These are phyloP conservation scores for Leptothorax acervorum DNA, from an alignment of 2,888 invertebrate species.

Conservation along the genomic window DNA sequence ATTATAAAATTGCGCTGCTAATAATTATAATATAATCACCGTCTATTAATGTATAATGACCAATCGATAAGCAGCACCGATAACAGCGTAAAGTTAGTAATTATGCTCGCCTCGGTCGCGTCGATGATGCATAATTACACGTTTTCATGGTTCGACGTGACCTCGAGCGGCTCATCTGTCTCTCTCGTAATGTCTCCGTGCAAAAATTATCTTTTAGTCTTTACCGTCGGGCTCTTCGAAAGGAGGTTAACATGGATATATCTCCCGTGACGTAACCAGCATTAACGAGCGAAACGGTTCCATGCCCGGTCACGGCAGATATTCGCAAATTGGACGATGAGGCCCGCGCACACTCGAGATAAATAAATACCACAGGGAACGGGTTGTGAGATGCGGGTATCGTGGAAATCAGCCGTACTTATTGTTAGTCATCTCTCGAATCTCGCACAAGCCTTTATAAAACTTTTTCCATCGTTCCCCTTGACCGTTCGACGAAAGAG, in stretches of 20 bases:
- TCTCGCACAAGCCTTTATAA: constrained; percentile 69
- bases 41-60: background rate
- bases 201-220: constrained; percentile 10
- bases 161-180: background rate
- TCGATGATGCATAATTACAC: constrained; percentile 40
- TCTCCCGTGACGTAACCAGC: constrained; percentile 27
- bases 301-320: constrained; percentile 61
- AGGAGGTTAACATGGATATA: constrained; percentile 26
- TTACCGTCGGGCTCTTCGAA: constrained; percentile 3
- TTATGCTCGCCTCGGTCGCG: background rate
- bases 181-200: background rate
- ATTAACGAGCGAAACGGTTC: constrained; percentile 71
- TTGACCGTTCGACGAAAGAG: constrained; percentile 24
- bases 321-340: constrained; percentile 76
- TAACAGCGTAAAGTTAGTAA: constrained; percentile 32
- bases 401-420: constrained; percentile 63
- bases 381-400: constrained; percentile 73
- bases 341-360: constrained; percentile 72
- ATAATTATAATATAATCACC: constrained; percentile 39
- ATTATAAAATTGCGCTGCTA: background rate
- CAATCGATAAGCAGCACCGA: constrained; percentile 16
- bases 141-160: background rate
- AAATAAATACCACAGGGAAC: constrained; percentile 72
- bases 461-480: constrained; percentile 19
- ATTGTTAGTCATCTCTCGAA: constrained; percentile 62